Evolutionary conservation across 2,113 vertebrate genomes (phyloP).

Genomic region (Hypomesus transpacificus): DNA sequence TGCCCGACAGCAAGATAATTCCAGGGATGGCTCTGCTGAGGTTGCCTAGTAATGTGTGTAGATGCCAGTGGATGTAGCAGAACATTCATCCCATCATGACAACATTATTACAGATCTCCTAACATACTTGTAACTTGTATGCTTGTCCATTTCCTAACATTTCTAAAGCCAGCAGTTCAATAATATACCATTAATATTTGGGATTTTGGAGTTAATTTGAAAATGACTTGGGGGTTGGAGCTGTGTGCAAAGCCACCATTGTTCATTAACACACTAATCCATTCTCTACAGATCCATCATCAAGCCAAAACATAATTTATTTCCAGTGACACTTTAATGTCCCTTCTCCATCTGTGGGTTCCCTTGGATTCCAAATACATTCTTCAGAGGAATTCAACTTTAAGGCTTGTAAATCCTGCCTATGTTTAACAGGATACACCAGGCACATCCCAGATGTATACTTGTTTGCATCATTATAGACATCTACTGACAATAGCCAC

Average conservation of each 20-base stretch:
- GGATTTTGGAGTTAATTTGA: too few relatives aligned
- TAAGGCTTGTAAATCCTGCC: background rate
- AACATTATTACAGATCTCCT: too few relatives aligned
- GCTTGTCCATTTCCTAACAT: too few relatives aligned
- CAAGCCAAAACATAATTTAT: slow-evolving; percentile 1
- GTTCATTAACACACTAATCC: background rate
- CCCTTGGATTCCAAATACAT: background rate
- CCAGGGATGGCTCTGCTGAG: background rate
- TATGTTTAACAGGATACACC: background rate
- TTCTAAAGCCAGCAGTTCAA: too few relatives aligned
- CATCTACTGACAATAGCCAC: too few relatives aligned
- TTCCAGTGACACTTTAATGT: slow-evolving; percentile 12
- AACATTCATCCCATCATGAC: background rate
- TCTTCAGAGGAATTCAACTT: background rate
- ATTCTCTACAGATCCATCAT: slow-evolving; percentile 3
- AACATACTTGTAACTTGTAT: too few relatives aligned
- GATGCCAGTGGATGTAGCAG: background rate
- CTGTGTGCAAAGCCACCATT: background rate
- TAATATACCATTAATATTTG: too few relatives aligned
- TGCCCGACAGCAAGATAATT: background rate
- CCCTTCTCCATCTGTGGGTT: background rate
- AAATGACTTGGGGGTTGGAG: too few relatives aligned
- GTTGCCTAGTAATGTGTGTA: slow-evolving; percentile 10
- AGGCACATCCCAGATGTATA: background rate
- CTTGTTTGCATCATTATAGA: background rate